Conservation (phyloP, 2,888 invertebrate species). For the Stenodema calcarata region DNA sequence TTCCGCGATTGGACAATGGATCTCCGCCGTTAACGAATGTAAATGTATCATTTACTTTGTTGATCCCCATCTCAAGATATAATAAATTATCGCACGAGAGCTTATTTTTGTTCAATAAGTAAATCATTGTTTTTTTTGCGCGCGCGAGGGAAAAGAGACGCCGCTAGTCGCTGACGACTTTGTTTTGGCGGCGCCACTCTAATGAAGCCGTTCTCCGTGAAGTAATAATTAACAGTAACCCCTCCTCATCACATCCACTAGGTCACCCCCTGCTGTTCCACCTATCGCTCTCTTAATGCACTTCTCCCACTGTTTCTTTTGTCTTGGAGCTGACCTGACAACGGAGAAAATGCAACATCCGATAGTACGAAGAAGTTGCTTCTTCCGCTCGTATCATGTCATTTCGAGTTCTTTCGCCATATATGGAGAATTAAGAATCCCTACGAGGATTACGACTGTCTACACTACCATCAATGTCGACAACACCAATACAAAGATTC, state of each 20-base stretch:
- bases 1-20: conserved; percentile 36
- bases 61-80: conserved; percentile 24
- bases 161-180: not conserved
- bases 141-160: not conserved
- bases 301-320: not conserved
- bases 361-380: too few species aligned
- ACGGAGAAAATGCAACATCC: too few species aligned
- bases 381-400: too few species aligned
- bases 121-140: not conserved
- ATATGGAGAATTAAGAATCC: too few species aligned
- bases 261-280: not conserved
- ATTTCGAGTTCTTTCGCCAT: too few species aligned
- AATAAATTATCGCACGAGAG: conserved; percentile 29
- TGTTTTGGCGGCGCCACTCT: not conserved
- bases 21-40: conserved; percentile 31
- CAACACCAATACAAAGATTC: too few species aligned
- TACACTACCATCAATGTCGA: too few species aligned
- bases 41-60: conserved; percentile 27
- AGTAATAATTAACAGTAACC: conserved; percentile 17
- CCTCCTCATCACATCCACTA: not conserved
- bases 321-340: not conserved
- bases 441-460: too few species aligned
- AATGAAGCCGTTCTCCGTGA: conserved; percentile 4
- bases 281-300: not conserved
- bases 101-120: conserved; percentile 1